A percentile compares a stretch with the other conserved stretches of the same genome.
phyloP scores from a whole-genome alignment of 2,797 vertebrate species.

The Etheostoma perlongum region DNA sequence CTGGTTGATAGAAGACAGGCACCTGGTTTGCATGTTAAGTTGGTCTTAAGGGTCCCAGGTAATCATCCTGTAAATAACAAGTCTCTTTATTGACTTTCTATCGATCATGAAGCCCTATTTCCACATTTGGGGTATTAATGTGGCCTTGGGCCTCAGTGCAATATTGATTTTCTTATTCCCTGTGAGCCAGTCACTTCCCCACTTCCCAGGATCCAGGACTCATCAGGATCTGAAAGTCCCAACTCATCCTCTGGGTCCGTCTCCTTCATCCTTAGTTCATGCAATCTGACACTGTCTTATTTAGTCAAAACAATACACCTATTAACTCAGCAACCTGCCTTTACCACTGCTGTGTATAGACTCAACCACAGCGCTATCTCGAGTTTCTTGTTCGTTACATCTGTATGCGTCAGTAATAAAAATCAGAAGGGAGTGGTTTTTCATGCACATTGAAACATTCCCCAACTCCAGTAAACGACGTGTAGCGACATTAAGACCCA shows the following conservation, averaged over 20 bases:
- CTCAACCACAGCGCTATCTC: background rate
- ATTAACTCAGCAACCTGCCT: background rate
- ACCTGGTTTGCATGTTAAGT: too few relatives aligned
- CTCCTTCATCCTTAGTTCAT: background rate
- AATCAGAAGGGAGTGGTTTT: slow-evolving; percentile 3
- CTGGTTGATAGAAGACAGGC: too few relatives aligned
- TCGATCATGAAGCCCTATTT: slow-evolving; percentile 24
- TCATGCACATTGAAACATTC: slow-evolving; percentile 17
- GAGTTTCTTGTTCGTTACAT: background rate
- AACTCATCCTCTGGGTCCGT: slow-evolving; percentile 3
- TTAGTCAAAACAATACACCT: slow-evolving; percentile 1
- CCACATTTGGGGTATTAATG: slow-evolving; percentile 9
- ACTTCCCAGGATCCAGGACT: slow-evolving; percentile 10
- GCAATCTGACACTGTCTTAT: background rate
- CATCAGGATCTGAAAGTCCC: slow-evolving; percentile 7
- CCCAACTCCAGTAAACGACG: background rate
- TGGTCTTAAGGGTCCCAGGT: background rate
- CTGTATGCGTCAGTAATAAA: background rate
- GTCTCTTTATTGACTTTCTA: slow-evolving; percentile 14
- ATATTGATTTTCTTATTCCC: slow-evolving; percentile 39
- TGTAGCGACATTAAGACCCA: background rate
- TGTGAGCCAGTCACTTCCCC: background rate
- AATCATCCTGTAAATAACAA: background rate
- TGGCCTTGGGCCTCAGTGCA: slow-evolving; percentile 15
- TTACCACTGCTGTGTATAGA: background rate